Evolutionary conservation across 1,140 invertebrate species (phyloP).

Genomic region (Bombus confusus): DNA sequence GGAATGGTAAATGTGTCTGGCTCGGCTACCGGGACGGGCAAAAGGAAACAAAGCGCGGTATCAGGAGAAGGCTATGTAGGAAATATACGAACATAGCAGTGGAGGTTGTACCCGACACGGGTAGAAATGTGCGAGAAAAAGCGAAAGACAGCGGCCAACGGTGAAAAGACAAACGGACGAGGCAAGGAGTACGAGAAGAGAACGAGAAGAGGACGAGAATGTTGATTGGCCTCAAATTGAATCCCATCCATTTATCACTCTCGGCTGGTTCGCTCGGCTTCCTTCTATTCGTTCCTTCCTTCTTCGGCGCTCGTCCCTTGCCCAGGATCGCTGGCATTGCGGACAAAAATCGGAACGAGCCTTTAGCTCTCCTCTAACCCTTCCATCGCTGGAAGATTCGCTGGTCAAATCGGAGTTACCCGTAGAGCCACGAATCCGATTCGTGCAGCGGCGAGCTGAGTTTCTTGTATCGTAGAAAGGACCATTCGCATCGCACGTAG

Average conservation of each 20-base stretch:
- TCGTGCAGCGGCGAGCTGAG: conserved; percentile 40
- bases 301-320: conserved; percentile 1
- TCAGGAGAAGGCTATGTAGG: background rate
- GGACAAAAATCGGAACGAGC: conserved; percentile 66
- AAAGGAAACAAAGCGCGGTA: background rate
- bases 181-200: conserved; percentile 60
- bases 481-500: conserved; percentile 12
- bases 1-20: conserved; percentile 28
- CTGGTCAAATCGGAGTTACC: background rate
- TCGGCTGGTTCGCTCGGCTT: conserved; percentile 24
- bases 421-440: conserved; percentile 38
- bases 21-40: background rate
- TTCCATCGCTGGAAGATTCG: background rate
- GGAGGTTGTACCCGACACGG: conserved; percentile 56
- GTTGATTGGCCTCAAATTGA: conserved; percentile 81
- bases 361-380: background rate
- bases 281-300: background rate
- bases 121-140: conserved; percentile 71
- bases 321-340: conserved; percentile 23
- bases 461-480: conserved; percentile 57
- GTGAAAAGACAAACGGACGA: conserved; percentile 64
- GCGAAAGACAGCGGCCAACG: conserved; percentile 63
- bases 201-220: conserved; percentile 77
- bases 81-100: background rate
- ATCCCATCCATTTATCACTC: conserved; percentile 79